These are phyloP conservation scores for Phyllotis vaccarum DNA, from an alignment of 2,797 vertebrate genomes.

Conservation along the genomic window DNA sequence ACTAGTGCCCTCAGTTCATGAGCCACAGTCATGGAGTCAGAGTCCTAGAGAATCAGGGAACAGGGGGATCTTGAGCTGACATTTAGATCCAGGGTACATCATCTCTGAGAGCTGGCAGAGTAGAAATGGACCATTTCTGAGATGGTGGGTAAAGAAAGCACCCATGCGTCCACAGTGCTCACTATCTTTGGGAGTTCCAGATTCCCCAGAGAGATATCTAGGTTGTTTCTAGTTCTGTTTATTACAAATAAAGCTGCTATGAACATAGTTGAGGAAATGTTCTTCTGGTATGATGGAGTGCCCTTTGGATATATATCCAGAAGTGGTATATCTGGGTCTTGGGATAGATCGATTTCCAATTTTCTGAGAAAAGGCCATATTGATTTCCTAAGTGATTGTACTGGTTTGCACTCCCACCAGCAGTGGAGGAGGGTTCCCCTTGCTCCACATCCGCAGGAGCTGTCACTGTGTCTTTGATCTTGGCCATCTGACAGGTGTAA, in stretches of 20 bases:
- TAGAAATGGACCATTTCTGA: background rate
- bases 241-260: background rate
- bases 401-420: background rate
- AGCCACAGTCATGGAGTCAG: background rate
- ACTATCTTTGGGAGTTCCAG: background rate
- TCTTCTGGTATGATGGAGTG: background rate
- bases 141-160: background rate
- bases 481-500: background rate
- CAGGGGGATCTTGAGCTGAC: background rate
- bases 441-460: background rate
- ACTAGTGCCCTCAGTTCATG: background rate
- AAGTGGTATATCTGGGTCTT: background rate
- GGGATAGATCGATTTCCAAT: background rate
- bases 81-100: background rate
- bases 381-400: background rate
- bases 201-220: background rate
- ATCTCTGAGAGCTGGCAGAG: background rate
- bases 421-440: background rate
- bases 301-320: background rate
- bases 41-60: background rate
- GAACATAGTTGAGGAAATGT: background rate
- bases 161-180: background rate
- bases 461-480: background rate
- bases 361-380: background rate
- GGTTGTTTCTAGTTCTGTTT: background rate